phyloP scores from a whole-genome alignment of 2,888 invertebrate species.

The Emesis russula region DNA sequence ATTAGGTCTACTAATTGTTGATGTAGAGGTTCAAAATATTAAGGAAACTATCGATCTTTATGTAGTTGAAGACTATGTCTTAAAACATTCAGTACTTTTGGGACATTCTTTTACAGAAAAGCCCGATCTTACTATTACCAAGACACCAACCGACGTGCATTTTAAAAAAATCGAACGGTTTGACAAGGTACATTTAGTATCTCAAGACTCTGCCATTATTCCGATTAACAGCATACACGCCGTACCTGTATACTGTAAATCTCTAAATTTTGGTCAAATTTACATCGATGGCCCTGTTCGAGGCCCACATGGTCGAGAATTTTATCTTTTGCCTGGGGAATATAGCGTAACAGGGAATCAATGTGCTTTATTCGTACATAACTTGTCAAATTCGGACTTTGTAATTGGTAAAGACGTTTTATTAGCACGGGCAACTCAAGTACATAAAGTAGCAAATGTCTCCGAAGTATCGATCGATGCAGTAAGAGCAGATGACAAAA shows the following conservation, averaged over 20 bases:
- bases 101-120: conserved; percentile 55
- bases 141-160: too few species aligned
- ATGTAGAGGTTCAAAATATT: conserved; percentile 71
- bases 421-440: not conserved
- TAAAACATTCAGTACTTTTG: conserved; percentile 70
- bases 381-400: not conserved
- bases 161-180: not conserved
- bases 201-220: conserved; percentile 3
- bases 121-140: too few species aligned
- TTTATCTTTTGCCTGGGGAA: conserved; percentile 32
- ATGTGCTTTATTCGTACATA: not conserved
- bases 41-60: conserved; percentile 17
- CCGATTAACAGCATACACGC: not conserved
- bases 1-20: conserved; percentile 21
- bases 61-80: conserved; percentile 76
- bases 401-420: not conserved
- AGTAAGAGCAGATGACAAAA: not conserved
- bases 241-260: conserved; percentile 4
- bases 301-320: not conserved
- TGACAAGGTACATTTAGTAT: conserved; percentile 21
- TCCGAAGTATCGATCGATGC: not conserved
- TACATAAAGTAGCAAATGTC: not conserved
- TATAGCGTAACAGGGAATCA: conserved; percentile 14
- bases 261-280: not conserved
- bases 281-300: conserved; percentile 8